Evolutionary conservation across 2,888 invertebrate species (phyloP).

Genomic region (Zootermopsis nevadensis): DNA sequence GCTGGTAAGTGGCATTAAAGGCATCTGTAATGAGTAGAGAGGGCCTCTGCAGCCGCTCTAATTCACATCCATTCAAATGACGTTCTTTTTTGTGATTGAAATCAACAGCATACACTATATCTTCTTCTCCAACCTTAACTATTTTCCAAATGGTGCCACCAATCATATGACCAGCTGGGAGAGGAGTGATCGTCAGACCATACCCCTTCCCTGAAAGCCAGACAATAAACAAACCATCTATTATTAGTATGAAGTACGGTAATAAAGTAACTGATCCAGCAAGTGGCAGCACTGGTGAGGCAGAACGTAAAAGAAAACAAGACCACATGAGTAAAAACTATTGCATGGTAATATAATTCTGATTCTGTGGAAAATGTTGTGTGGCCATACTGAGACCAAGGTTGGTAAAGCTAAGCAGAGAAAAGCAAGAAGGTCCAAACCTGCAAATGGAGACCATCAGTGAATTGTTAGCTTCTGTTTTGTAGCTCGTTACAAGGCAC

Average conservation of each 20-base stretch:
- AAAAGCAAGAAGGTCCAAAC: no score
- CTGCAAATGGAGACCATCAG: no score
- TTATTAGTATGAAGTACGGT: background rate
- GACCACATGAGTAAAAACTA: no score
- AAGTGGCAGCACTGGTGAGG: no score
- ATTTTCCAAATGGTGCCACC: conserved; percentile 99
- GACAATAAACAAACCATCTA: background rate
- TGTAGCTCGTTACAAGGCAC: no score
- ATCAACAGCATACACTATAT: conserved; percentile 97
- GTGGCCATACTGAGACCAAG: no score
- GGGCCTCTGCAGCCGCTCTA: conserved; percentile 90
- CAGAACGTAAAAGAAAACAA: no score
- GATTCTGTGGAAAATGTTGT: no score
- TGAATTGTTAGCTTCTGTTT: no score
- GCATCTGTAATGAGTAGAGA: conserved; percentile 95
- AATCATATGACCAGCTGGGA: conserved; percentile 97
- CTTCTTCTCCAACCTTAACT: conserved; percentile 97
- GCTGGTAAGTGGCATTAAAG: conserved; percentile 94
- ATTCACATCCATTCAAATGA: conserved; percentile 95
- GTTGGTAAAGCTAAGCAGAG: no score
- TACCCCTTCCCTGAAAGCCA: conserved; percentile 84
- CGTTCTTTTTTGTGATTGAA: conserved; percentile 99
- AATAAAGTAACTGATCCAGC: background rate
- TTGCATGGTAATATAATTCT: no score
- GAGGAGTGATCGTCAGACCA: conserved; percentile 93